These are phyloP conservation scores for Podabrus alpinus DNA, from an alignment of 2,888 invertebrate species.

Conservation along the genomic window DNA sequence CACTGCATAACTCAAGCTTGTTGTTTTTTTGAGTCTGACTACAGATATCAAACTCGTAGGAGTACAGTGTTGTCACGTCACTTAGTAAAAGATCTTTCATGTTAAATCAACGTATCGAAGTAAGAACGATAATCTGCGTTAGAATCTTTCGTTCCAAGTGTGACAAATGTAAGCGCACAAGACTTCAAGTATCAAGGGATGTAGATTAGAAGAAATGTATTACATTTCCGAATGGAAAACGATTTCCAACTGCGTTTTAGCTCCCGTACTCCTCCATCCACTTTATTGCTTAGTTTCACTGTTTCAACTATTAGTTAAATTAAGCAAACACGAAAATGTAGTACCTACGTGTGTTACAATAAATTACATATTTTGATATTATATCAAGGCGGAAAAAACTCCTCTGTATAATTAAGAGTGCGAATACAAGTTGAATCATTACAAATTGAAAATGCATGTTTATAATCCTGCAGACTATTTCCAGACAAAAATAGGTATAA, in stretches of 20 bases:
- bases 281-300: not conserved
- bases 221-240: constrained; percentile 19
- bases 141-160: constrained; percentile 26
- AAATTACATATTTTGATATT: not conserved
- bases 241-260: not conserved
- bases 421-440: not conserved
- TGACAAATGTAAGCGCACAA: constrained; percentile 39
- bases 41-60: constrained; percentile 44
- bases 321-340: not conserved
- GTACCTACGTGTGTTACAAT: too few relatives aligned
- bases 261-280: not conserved
- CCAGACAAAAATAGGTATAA: constrained; percentile 23
- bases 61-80: constrained; percentile 42
- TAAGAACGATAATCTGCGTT: constrained; percentile 16
- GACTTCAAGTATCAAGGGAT: constrained; percentile 35
- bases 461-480: constrained; percentile 13
- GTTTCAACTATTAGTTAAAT: not conserved
- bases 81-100: constrained; percentile 14
- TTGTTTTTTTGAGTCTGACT: constrained; percentile 45
- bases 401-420: not conserved
- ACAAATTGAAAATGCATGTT: not conserved
- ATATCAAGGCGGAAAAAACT: not conserved
- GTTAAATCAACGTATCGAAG: constrained; percentile 10
- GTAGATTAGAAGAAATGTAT: constrained; percentile 39
- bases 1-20: constrained; percentile 49